Evolutionary conservation across 2,888 invertebrate species (phyloP), one percentile per base, ranked within the genome.

Genomic region (Leuctra nigra): DNA sequence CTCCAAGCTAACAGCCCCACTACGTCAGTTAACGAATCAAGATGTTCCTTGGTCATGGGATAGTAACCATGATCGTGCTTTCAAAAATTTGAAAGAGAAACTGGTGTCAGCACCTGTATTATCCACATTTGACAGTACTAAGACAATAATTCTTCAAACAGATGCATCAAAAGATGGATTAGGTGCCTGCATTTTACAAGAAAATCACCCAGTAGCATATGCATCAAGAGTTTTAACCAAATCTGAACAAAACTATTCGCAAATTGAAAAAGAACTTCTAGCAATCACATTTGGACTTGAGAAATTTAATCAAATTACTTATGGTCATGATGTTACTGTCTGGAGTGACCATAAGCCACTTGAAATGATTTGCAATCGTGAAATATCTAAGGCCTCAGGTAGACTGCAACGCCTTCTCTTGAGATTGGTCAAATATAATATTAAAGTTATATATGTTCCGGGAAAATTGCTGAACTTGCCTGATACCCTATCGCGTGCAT

Each of bases 101-200:
- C 13, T 61, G 14, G 35, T 52, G 24, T 18, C 16, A 13, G 18
- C 59, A 7, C 62, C 62, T 23, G 57, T 48, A 11, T 44, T 62
- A 24, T 20, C 18, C 35, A 58, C 38, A 20, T 62, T 60, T 53
- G 50, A 59, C 48, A 24, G 46, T 16, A 44, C 23, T 25, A 29
- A 57, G 18, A 24, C 39, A 25, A 39, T 61, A 9, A 46, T 18
- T 4, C 46, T 62, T 2, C 57, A 61, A 16, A 48, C 54, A 11
- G 67, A 68, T 63, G 64, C 65, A 7, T 65, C 64, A 20, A 56
- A 57, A 46, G 48, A 54, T 41, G 66, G 64, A 7, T 50, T 68
- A n/a, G 70, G 69, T 9, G 65, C 68, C 23, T 67, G 65, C 9
- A 56, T 69, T 4, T 46, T 69, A 9, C 69, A 70, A 62, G 62